Evolutionary conservation across 2,888 invertebrate species (phyloP), one percentile per base, ranked within the genome.

Genomic region (Pemphredon lugubris): DNA sequence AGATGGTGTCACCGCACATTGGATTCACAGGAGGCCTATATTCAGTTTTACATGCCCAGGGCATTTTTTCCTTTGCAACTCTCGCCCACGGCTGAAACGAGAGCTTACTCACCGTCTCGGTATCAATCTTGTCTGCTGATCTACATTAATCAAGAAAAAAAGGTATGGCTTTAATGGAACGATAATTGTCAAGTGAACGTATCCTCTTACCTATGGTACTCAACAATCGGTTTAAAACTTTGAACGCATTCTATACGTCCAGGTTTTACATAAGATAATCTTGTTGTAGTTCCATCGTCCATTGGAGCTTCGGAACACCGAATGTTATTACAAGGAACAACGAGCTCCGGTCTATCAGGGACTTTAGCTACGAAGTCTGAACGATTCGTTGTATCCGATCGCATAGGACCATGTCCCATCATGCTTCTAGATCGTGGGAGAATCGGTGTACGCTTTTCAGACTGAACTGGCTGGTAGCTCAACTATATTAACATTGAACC

Each of bases 91-190:
- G 67, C 59, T 84, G 86, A 69, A 86, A 90, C 2, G 90, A 90
- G 34, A 90, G 68, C 67, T 89, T 88, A 39, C 88, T 90, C 11
- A 88, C 71, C 0, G 90, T 90, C 1, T 89, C 86, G 2, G 60
- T 71, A 2, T 88, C 88, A 6, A 90, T 64, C 55, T 90, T 90
- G 2, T 67, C 69, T 1, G 77, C 67, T 6, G 86, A 84, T 57
- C 88, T 88, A 50, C 11, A 26, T 2, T 21, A 40, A 37, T 0
- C 11, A 9, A 9, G 6, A 21, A 37, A 20, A 11, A 34, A 34
- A 34, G 34, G 2, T 11, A 26, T 3, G 26, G 7, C 3, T 3
- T 3, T 9, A 30, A 30, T 9, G 30, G 30, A 30, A 26, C 26
- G 2, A 30, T 30, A 9, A 1, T 9, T 37, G 11, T 37, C 2